These are phyloP conservation scores for Arizona elegans DNA, from an alignment of 2,113 vertebrate genomes.

Conservation along the genomic window DNA sequence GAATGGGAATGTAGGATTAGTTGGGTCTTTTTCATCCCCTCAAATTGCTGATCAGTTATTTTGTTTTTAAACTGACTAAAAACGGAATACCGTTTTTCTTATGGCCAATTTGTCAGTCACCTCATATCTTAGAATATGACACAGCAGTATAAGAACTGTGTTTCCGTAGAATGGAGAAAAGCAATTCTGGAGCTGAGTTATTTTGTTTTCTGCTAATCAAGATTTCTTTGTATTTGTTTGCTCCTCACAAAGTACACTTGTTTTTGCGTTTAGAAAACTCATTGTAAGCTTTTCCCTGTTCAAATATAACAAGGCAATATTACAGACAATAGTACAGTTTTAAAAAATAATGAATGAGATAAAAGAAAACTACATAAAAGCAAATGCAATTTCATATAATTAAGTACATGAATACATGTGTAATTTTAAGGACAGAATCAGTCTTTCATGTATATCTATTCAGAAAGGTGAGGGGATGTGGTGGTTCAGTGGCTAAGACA, in stretches of 20 bases:
- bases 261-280: background rate
- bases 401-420: background rate
- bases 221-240: background rate
- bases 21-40: slow-evolving; percentile 44
- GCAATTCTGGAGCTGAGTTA: slow-evolving; percentile 19
- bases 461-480: background rate
- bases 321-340: background rate
- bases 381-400: background rate
- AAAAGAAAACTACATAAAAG: background rate
- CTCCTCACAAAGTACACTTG: background rate
- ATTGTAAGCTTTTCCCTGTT: background rate
- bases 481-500: no score
- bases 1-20: slow-evolving; percentile 50
- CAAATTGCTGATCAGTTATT: slow-evolving; percentile 46
- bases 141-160: slow-evolving; percentile 21
- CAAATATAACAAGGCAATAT: background rate
- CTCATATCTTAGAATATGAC: slow-evolving; percentile 38
- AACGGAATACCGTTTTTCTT: slow-evolving; percentile 37
- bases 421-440: background rate
- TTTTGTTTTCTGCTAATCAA: slow-evolving; percentile 20
- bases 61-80: slow-evolving; percentile 51
- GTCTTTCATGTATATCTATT: background rate
- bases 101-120: background rate
- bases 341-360: background rate
- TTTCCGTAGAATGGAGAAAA: background rate